A percentile compares a stretch with the other conserved stretches of the same genome.
These are phyloP conservation scores for Conus ventricosus DNA, from an alignment of 1,140 invertebrate species.

Conservation along the genomic window DNA sequence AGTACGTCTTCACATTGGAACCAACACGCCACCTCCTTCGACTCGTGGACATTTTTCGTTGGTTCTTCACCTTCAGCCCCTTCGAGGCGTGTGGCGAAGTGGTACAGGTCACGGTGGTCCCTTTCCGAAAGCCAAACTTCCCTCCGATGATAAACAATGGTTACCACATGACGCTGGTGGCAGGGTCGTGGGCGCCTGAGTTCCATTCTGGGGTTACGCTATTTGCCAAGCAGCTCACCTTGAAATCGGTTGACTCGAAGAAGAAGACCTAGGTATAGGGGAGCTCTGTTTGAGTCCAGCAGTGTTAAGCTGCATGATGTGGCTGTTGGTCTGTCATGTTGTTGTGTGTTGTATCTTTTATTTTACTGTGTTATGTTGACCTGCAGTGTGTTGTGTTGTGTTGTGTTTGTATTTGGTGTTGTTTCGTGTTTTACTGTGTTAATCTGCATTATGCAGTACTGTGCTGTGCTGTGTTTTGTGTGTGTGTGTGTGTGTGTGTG, in stretches of 20 bases:
- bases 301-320: no score
- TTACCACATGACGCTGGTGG: neutral
- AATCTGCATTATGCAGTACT: no score
- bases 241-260: neutral
- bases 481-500: no score
- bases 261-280: neutral
- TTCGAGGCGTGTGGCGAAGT: neutral
- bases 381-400: no score
- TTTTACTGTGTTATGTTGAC: no score
- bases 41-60: neutral
- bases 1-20: neutral
- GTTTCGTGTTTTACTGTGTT: no score
- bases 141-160: neutral
- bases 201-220: neutral
- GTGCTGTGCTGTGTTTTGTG: no score
- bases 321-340: no score
- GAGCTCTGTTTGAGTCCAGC: no score
- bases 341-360: no score
- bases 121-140: neutral
- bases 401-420: no score
- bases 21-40: neutral
- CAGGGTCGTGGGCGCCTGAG: neutral
- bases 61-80: neutral
- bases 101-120: neutral
- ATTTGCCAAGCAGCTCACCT: neutral